Percentiles rank a stretch among this genome's conserved stretches.
These are phyloP conservation scores for Gymnopithys bicolor DNA, from an alignment of 2,797 vertebrate genomes.

Conservation along the genomic window DNA sequence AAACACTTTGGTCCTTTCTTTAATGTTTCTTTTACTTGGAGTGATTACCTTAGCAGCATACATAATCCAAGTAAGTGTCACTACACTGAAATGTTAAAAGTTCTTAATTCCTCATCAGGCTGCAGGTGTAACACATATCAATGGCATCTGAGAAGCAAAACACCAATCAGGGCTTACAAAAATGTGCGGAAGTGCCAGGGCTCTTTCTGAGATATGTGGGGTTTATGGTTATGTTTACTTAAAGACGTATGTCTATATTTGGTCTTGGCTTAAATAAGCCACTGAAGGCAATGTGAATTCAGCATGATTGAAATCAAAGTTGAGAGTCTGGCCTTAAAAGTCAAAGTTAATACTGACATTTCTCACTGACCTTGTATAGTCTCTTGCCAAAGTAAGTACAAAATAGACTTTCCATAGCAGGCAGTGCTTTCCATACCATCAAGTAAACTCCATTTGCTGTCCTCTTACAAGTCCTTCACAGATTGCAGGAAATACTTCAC, in stretches of 20 bases:
- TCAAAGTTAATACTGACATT: neutral
- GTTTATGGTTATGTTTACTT: neutral
- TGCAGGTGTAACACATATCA: neutral
- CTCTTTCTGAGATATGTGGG: neutral
- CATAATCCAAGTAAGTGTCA: slow-evolving; percentile 65
- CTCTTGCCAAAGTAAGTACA: neutral
- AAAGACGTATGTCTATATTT: neutral
- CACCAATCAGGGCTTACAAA: neutral
- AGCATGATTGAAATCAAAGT: neutral
- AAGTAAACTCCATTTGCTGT: neutral
- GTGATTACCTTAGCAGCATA: slow-evolving; percentile 61
- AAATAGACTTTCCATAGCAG: neutral
- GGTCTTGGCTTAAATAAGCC: neutral
- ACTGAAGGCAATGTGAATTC: neutral
- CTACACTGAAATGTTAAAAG: neutral
- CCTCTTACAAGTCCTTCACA: neutral
- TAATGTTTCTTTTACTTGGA: slow-evolving; percentile 71
- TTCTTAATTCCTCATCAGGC: neutral
- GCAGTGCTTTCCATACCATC: neutral
- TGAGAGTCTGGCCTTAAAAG: neutral
- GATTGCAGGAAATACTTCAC: neutral
- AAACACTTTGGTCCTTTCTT: slow-evolving; percentile 60
- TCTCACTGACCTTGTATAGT: neutral
- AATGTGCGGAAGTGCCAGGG: neutral
- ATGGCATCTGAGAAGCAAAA: neutral